Evolutionary conservation across 2,888 invertebrate genomes (phyloP), one percentile per base, ranked within the genome.

Genomic region (Acleris holmiana): DNA sequence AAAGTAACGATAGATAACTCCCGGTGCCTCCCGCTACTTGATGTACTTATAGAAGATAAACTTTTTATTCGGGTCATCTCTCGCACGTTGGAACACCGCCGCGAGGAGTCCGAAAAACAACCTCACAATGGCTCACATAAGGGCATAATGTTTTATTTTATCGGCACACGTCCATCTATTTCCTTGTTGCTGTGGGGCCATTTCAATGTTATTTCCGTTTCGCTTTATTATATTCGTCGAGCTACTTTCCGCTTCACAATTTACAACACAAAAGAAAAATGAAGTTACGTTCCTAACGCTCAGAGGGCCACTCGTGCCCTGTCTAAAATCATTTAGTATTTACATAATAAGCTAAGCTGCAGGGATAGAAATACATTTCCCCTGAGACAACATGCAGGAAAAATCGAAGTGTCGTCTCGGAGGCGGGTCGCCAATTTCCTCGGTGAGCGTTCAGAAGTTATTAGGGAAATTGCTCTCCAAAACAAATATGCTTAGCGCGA

Each of bases 401-500:
- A 76, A 76, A 80, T 78, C 77, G 78, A 77, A 82, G 76, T 82
- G 77, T 79, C 76, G 77, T 80, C 74, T 49, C 25, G 47, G 76
- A 78, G 70, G 73, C 72, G 74, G 74, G 79, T 81, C 79, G 73
- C 79, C 81, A 82, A 83, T 85, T 85, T 85, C 80, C 82, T 81
- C 78, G 78, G 72, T 77, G 80, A 79, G 75, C 76, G 78, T 78
- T 76, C 68, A 71, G 76, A 79, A 79, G 80, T 82, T 84, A 82
- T 82, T 83, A 82, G 74, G 83, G 79, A 84, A 83, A 85, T 85
- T 82, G 79, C 76, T 76, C 73, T 76, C 71, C 77, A 82, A 74
- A 82, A 82, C 82, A 83, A 85, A 81, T 80, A 80, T 77, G 74
- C 72, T 70, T 67, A 71, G 67, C 70, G 67, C 67, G 60, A 73